These are phyloP conservation scores for Minunthozetes semirufus DNA, from an alignment of 2,888 invertebrate genomes.

Conservation along the genomic window DNA sequence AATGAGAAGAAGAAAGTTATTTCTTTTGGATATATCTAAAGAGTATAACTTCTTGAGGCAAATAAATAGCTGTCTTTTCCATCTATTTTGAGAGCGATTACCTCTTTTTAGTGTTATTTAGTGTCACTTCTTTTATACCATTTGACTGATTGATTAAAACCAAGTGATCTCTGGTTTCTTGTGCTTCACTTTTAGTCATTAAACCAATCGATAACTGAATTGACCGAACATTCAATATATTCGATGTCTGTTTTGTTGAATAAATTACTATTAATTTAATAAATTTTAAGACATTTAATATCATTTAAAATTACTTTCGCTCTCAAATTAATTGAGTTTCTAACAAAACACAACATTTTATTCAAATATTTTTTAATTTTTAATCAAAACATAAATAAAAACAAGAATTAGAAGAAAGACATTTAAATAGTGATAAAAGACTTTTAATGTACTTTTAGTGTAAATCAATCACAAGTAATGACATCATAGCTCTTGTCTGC, in stretches of 20 bases:
- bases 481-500: too few species aligned
- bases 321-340: neutral
- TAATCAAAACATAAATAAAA: neutral
- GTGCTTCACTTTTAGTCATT: neutral
- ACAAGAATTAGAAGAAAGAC: neutral
- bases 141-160: neutral
- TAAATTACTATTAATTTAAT: neutral
- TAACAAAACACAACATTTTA: neutral
- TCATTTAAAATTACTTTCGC: neutral
- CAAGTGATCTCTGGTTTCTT: neutral
- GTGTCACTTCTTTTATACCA: neutral
- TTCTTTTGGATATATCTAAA: too few species aligned
- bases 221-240: neutral
- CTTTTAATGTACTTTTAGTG: too few species aligned
- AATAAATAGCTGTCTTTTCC: too few species aligned
- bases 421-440: too few species aligned
- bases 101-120: neutral
- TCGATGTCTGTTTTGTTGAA: neutral
- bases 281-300: neutral
- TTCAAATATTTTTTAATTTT: neutral
- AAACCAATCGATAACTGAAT: neutral
- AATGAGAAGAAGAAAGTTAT: too few species aligned
- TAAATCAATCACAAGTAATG: too few species aligned
- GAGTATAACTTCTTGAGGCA: too few species aligned
- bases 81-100: constrained; percentile 41